phyloP scores from a whole-genome alignment of 2,113 vertebrate species.

The Corythornis madagascariensis region DNA sequence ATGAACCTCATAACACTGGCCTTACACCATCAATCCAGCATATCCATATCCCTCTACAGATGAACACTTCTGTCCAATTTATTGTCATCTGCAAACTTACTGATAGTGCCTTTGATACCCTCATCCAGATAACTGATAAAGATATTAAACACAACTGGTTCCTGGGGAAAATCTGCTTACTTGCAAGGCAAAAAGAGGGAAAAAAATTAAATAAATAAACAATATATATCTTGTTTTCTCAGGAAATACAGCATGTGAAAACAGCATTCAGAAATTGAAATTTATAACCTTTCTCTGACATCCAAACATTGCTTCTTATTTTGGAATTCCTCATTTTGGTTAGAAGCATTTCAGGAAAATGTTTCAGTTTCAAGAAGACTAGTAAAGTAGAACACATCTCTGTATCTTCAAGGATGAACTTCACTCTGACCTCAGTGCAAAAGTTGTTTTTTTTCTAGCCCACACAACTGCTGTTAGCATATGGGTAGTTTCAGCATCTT shows the following conservation, averaged over 20 bases:
- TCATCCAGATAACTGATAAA: background rate
- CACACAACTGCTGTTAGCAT: fast-evolving
- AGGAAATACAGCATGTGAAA: background rate
- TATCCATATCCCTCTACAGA: background rate
- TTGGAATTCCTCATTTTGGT: background rate
- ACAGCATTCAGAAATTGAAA: background rate
- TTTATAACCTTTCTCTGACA: background rate
- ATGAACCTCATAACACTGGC: fast-evolving
- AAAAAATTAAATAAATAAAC: background rate
- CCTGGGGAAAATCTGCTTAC: background rate
- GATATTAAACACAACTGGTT: background rate
- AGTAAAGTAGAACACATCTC: background rate
- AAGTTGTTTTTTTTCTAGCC: background rate
- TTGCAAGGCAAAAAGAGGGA: background rate
- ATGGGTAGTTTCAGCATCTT: background rate
- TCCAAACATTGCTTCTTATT: background rate
- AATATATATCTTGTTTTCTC: background rate
- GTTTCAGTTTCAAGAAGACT: background rate
- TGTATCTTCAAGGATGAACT: background rate
- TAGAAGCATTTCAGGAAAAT: background rate
- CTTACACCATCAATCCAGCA: fast-evolving
- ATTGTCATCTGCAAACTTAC: background rate
- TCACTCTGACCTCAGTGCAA: background rate
- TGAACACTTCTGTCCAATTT: fast-evolving
- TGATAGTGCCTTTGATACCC: fast-evolving